A percentile compares a stretch with the other conserved stretches of the same genome.
These are phyloP conservation scores for Chrysopa pallens DNA, from an alignment of 1,140 invertebrate species.

Conservation along the genomic window DNA sequence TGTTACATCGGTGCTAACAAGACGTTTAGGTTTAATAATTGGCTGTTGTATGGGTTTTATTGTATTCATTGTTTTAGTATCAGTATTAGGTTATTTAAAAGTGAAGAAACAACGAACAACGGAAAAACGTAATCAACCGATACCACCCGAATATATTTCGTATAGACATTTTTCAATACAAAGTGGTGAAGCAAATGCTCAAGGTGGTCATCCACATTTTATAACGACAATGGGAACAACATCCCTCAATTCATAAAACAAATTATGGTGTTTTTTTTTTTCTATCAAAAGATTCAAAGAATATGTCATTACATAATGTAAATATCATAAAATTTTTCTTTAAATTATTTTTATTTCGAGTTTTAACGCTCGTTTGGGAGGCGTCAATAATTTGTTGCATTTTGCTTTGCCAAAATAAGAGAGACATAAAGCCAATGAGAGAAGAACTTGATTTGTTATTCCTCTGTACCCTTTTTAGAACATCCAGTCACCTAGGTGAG, in stretches of 20 bases:
- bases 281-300: too few relatives aligned
- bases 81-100: conserved; percentile 68
- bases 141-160: conserved; percentile 50
- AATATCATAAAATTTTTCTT: too few relatives aligned
- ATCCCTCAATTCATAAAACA: conserved; percentile 9
- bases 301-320: too few relatives aligned
- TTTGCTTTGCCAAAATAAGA: too few relatives aligned
- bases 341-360: too few relatives aligned
- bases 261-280: too few relatives aligned
- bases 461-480: too few relatives aligned
- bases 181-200: conserved; percentile 22
- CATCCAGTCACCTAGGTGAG: too few relatives aligned
- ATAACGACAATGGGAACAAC: conserved; percentile 20
- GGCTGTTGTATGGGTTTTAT: conserved; percentile 71
- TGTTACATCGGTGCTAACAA: conserved; percentile 47
- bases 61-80: conserved; percentile 64
- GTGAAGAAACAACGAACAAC: conserved; percentile 63
- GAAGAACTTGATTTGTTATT: too few relatives aligned
- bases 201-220: conserved; percentile 21
- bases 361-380: too few relatives aligned
- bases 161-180: conserved; percentile 49
- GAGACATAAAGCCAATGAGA: too few relatives aligned
- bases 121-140: conserved; percentile 40
- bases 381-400: too few relatives aligned
- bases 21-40: conserved; percentile 63